phyloP scores from a whole-genome alignment of 2,797 vertebrate genomes.

The Staurois parvus region DNA sequence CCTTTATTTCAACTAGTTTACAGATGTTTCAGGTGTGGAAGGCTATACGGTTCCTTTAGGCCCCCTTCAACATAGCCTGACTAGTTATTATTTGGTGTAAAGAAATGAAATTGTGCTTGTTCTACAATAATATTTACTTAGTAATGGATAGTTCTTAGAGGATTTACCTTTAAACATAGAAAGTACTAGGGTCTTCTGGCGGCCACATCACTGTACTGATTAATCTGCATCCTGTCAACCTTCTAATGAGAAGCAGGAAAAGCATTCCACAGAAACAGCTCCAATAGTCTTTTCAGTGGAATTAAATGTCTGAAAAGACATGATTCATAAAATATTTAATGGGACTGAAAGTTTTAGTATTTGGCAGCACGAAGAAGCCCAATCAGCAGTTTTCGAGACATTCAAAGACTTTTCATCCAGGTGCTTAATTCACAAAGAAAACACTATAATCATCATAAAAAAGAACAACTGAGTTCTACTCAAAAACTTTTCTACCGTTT shows the following conservation, averaged over 20 bases:
- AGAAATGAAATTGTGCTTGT: slow-evolving; percentile 7
- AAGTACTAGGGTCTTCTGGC: slow-evolving; percentile 14
- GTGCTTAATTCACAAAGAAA: neutral
- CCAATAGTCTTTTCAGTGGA: slow-evolving; percentile 11
- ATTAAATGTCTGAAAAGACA: slow-evolving; percentile 7
- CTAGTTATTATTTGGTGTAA: neutral
- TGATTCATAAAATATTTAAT: slow-evolving; percentile 15
- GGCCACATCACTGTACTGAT: slow-evolving; percentile 4
- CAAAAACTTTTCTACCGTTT: neutral
- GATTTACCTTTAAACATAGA: neutral
- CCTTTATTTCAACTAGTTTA: neutral
- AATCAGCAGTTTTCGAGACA: neutral
- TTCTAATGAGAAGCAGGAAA: slow-evolving; percentile 1
- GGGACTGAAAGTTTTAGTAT: neutral
- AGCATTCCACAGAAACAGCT: neutral
- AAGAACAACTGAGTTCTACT: neutral
- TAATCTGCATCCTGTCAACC: neutral
- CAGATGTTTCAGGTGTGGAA: neutral
- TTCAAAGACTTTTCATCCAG: neutral
- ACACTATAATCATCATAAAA: neutral
- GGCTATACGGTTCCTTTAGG: neutral
- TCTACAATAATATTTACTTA: slow-evolving; percentile 23
- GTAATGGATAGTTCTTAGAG: slow-evolving; percentile 19
- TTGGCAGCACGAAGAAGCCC: neutral
- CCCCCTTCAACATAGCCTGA: no score